These are phyloP conservation scores for Alentia gelatinosa DNA, from an alignment of 2,888 invertebrate species.

Conservation along the genomic window DNA sequence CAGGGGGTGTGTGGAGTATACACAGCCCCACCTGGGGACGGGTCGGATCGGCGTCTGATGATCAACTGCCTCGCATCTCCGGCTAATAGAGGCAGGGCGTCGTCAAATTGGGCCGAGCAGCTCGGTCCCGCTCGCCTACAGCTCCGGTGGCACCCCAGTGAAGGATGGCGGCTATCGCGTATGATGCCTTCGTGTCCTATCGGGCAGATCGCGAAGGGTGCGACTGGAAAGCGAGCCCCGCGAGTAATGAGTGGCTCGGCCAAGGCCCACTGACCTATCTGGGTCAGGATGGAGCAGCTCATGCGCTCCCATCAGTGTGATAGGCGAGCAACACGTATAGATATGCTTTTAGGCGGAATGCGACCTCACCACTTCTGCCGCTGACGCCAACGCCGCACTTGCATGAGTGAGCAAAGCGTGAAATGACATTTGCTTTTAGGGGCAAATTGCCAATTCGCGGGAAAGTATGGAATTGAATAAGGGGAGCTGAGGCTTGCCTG, in stretches of 20 bases:
- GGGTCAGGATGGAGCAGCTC: background rate
- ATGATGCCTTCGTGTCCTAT: background rate
- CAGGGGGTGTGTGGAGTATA: background rate
- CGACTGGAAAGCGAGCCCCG: background rate
- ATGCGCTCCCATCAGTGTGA: background rate
- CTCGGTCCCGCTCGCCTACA: background rate
- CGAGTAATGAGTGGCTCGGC: background rate
- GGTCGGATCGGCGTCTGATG: background rate
- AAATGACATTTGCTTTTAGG: too few species aligned
- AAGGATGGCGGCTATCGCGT: background rate
- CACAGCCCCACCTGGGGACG: background rate
- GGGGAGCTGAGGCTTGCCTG: too few species aligned
- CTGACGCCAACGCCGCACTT: too few species aligned
- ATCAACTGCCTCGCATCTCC: background rate
- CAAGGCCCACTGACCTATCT: background rate
- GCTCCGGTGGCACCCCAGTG: background rate
- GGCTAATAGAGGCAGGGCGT: background rate
- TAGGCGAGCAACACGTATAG: too few species aligned
- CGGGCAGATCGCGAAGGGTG: background rate
- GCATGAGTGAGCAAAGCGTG: too few species aligned
- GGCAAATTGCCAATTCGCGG: too few species aligned
- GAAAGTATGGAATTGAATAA: too few species aligned
- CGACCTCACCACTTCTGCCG: too few species aligned
- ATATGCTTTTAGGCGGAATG: too few species aligned
- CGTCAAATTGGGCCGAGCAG: conserved; percentile 15